Conservation (phyloP, 2,888 invertebrate species). For the Carcina quercana region DNA sequence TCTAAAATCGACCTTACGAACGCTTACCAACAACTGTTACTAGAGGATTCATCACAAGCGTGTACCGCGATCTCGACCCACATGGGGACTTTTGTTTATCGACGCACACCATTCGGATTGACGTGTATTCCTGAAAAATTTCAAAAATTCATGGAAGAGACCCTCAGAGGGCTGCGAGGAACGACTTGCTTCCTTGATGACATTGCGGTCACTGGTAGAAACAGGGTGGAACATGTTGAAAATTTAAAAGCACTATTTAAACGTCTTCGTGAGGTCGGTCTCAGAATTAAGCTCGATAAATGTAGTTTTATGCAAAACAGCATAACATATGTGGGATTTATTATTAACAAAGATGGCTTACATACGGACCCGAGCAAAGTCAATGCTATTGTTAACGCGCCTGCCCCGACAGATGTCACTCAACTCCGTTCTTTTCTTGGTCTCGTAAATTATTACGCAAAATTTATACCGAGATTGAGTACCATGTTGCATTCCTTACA, state of each 20-base stretch:
- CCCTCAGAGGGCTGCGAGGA: neutral
- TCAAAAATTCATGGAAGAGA: neutral
- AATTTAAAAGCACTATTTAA: neutral
- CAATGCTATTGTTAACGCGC: too few species aligned
- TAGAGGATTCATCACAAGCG: neutral
- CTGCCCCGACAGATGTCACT: conserved; percentile 7
- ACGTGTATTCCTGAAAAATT: neutral
- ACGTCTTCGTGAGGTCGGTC: neutral
- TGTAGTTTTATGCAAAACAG: neutral
- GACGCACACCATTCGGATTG: neutral
- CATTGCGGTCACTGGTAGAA: neutral
- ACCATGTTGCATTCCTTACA: neutral
- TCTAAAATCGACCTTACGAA: neutral
- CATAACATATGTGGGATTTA: neutral
- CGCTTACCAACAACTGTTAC: neutral
- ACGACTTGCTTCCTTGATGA: neutral
- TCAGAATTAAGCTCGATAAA: neutral
- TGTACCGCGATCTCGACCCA: neutral
- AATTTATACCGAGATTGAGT: conserved; percentile 2
- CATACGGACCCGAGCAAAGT: too few species aligned
- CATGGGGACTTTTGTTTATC: neutral
- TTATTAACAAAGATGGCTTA: too few species aligned
- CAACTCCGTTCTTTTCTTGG: conserved; percentile 12
- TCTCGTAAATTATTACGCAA: conserved; percentile 11
- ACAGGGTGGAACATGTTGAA: neutral